Conservation (phyloP, 2,888 invertebrate genomes). For the Zaprionus lineosus region DNA sequence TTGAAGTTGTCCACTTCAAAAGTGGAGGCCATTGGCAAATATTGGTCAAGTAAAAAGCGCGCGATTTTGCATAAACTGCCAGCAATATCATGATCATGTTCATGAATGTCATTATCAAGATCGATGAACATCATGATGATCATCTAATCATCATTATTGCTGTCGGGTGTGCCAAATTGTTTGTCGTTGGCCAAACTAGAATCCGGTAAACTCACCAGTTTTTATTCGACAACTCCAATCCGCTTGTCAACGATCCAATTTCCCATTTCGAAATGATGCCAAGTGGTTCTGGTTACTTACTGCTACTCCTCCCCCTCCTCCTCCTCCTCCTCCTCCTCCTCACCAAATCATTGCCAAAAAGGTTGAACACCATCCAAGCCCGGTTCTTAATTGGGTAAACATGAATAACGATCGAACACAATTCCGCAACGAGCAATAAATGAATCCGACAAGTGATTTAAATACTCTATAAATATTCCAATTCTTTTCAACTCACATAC, state of each 20-base stretch:
- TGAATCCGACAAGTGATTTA: too few species aligned
- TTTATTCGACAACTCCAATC: constrained; percentile 35
- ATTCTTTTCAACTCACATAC: too few species aligned
- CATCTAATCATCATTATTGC: constrained; percentile 9
- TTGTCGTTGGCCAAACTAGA: constrained; percentile 33
- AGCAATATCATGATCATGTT: constrained; percentile 7
- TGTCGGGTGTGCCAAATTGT: constrained; percentile 49
- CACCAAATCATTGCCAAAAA: not conserved
- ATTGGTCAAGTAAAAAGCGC: constrained; percentile 41
- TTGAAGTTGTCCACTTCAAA: constrained; percentile 37
- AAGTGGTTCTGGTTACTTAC: constrained; percentile 38
- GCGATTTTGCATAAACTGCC: constrained; percentile 29
- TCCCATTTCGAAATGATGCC: constrained; percentile 36
- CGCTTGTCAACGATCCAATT: constrained; percentile 39
- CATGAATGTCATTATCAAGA: not conserved
- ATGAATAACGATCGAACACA: constrained; percentile 12
- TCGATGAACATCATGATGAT: constrained; percentile 7
- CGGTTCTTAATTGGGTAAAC: not conserved
- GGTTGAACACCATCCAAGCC: not conserved
- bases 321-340: not conserved
- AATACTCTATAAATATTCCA: too few species aligned
- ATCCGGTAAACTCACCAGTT: constrained; percentile 50
- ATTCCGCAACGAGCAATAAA: not conserved
- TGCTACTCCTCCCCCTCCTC: not conserved
- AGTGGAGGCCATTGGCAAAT: constrained; percentile 40